Percentiles rank a stretch among this genome's conserved stretches.
Conservation (phyloP, 2,113 vertebrate species). For the Electrona antarctica region DNA sequence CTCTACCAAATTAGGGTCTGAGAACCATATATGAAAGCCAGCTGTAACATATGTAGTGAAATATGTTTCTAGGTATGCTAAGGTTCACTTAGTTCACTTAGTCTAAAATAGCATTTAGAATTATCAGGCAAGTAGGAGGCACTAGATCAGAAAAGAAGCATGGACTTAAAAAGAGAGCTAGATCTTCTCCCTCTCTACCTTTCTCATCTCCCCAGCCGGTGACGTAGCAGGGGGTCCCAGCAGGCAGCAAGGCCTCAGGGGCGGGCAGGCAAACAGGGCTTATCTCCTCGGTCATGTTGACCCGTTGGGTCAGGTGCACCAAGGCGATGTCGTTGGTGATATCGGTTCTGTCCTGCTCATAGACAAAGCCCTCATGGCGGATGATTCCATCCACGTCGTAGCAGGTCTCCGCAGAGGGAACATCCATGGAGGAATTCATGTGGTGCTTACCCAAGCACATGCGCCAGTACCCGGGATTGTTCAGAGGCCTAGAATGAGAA, state of each 20-base stretch:
- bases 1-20: too few relatives aligned
- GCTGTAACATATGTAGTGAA: too few relatives aligned
- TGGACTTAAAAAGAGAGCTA: too few relatives aligned
- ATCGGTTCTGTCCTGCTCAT: conserved; percentile 57
- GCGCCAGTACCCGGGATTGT: conserved; percentile 55
- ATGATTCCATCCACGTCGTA: conserved; percentile 66
- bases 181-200: conserved; percentile 48
- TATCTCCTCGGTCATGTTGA: conserved; percentile 71
- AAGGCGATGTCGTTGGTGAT: conserved; percentile 73
- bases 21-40: too few relatives aligned
- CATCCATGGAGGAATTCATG: conserved; percentile 70
- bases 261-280: conserved; percentile 74
- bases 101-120: too few relatives aligned
- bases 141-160: too few relatives aligned
- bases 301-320: conserved; percentile 66
- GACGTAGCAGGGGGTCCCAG: conserved; percentile 68
- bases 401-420: conserved; percentile 65
- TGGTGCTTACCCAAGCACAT: conserved; percentile 77
- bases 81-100: too few relatives aligned
- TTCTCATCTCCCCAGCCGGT: conserved; percentile 78
- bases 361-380: conserved; percentile 69
- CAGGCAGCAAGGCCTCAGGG: conserved; percentile 48
- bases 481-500: conserved; percentile 40
- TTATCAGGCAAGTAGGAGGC: too few relatives aligned
- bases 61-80: too few relatives aligned